A percentile compares a stretch with the other conserved stretches of the same genome.
phyloP scores from a whole-genome alignment of 2,113 vertebrate genomes.

The Nestor notabilis region DNA sequence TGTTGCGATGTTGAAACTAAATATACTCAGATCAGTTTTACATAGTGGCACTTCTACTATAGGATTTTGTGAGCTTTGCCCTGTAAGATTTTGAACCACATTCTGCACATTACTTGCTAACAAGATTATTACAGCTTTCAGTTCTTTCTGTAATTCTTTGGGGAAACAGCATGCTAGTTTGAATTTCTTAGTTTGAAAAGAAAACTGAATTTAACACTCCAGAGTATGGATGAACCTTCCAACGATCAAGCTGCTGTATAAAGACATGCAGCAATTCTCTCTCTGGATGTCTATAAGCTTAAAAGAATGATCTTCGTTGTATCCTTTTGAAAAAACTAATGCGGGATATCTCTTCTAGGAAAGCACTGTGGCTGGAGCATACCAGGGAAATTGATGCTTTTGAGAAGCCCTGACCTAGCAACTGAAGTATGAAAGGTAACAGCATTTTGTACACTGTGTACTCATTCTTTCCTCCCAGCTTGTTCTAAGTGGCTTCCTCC shows the following conservation, averaged over 20 bases:
- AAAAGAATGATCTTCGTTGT: not conserved
- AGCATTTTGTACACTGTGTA: accelerated
- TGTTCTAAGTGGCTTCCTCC: not conserved
- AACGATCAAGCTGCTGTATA: not conserved
- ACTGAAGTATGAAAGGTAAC: not conserved
- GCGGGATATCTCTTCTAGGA: not conserved
- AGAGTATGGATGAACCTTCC: not conserved
- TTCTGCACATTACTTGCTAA: not conserved
- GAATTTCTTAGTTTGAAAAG: not conserved
- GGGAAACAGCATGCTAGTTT: not conserved
- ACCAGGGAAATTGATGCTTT: not conserved
- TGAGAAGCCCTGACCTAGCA: not conserved
- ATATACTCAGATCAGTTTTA: not conserved
- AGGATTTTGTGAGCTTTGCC: not conserved
- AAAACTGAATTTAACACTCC: not conserved
- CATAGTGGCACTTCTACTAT: not conserved
- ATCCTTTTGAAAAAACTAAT: not conserved
- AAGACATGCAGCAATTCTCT: not conserved
- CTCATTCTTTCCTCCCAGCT: not conserved
- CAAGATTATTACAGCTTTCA: not conserved
- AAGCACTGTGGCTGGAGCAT: not conserved
- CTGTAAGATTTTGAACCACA: not conserved
- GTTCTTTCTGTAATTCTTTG: not conserved
- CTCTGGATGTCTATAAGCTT: not conserved
- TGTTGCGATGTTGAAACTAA: not conserved